A percentile compares a stretch with the other conserved stretches of the same genome.
Conservation (phyloP, 2,888 invertebrate genomes). For the Drosophila nigricruria region DNA sequence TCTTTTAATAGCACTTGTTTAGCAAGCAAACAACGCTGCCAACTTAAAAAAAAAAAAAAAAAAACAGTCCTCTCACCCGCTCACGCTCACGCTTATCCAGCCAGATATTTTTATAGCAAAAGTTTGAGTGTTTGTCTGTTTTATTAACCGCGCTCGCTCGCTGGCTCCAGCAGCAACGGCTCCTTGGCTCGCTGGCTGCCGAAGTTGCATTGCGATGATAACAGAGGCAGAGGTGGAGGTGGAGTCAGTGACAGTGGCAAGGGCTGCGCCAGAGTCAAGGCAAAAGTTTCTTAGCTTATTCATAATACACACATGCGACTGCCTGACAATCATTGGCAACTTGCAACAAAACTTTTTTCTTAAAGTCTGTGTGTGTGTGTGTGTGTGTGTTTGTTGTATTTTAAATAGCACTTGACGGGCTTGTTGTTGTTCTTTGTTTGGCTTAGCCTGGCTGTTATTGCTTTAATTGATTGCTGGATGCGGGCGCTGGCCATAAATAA, state of each 20-base stretch:
- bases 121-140: constrained; percentile 83
- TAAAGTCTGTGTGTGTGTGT: background rate
- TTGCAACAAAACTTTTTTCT: constrained; percentile 32
- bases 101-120: constrained; percentile 80
- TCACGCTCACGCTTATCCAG: constrained; percentile 18
- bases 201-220: constrained; percentile 38
- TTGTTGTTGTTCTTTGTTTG: constrained; percentile 26
- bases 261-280: constrained; percentile 23
- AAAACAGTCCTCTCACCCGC: constrained; percentile 18
- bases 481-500: constrained; percentile 39
- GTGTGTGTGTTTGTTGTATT: constrained; percentile 12
- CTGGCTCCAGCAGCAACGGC: constrained; percentile 36
- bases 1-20: constrained; percentile 81
- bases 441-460: constrained; percentile 39
- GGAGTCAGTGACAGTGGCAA: constrained; percentile 10
- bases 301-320: constrained; percentile 61
- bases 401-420: constrained; percentile 45
- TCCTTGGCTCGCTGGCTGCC: constrained; percentile 12
- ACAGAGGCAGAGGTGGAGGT: background rate
- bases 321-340: constrained; percentile 57
- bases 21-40: constrained; percentile 76
- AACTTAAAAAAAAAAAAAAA: constrained; percentile 73
- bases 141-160: constrained; percentile 78
- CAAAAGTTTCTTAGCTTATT: constrained; percentile 77
- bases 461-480: constrained; percentile 68